Base-by-base conservation (phyloP, 2,113 vertebrate species). In the Pachycephala philippinensis region DNA sequence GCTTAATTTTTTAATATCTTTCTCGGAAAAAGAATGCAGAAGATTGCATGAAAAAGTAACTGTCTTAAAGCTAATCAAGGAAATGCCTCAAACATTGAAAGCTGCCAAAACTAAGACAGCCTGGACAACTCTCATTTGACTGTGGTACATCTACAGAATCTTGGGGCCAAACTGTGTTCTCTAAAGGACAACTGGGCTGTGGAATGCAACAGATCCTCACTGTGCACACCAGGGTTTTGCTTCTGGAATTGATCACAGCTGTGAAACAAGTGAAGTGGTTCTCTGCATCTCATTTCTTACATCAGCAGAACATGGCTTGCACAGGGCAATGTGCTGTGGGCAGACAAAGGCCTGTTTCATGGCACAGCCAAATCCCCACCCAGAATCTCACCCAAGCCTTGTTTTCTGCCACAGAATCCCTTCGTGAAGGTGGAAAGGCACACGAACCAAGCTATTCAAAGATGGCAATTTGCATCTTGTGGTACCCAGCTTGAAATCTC, bases 261-360 rank as follows among this genome's bases (percentile, higher is more conserved):
- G 35, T 28, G 53, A 52, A 54, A 13, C 33, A 27, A 69, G 37
- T 1, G 44, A 27, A 45, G 35, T 31, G 26, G 45, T 66, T 74
- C 57, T 87, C 23, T 66, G 28, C 23, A 35, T 50, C 50, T 53
- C 10, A 2, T 66, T 84, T 75, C 30, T 75, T 53, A 33, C 20
- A 27, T 10, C 47, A 59, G 31, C 68, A 57, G 54, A 66, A 15
- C 35, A 3, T 20, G 35, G 23, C 30, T 7, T 31, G 47, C 11
- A 8, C 13, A 1, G 4, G n/a, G 61, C 31, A 20, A 2, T 8
- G 53, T 0, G 0, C 33, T 30, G 27, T 17, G 35, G 35, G 35
- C 81, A 84, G 52, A 61, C 21, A 54, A 89, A 61, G 31, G 15
- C 22, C 17, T 76, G 31, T 49, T 45, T n/a, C 9, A 15, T 0